Percentiles rank a stretch among this genome's conserved stretches.
These are phyloP conservation scores for Cyclopterus lumpus DNA, from an alignment of 2,797 vertebrate genomes.

Conservation along the genomic window DNA sequence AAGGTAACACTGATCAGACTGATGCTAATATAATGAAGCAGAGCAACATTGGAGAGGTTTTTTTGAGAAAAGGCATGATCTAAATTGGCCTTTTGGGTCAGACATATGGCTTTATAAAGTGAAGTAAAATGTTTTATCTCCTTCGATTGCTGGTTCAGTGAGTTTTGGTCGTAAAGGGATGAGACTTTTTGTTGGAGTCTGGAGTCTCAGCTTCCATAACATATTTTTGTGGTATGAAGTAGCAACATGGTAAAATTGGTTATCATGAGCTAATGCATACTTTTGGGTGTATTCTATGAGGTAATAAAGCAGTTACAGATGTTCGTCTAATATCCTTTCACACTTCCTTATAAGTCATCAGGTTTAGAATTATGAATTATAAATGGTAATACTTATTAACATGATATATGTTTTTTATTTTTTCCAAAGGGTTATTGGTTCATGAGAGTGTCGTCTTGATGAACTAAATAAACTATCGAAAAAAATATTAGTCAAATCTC, in stretches of 20 bases:
- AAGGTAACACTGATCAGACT: neutral
- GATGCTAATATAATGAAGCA: neutral
- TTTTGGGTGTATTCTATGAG: neutral
- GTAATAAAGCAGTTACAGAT: neutral
- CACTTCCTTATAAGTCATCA: neutral
- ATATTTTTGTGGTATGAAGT: neutral
- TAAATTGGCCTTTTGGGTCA: neutral
- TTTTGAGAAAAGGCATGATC: neutral
- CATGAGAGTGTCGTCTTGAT: neutral
- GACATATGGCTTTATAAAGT: too few species aligned
- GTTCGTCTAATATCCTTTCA: neutral
- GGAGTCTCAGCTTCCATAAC: neutral
- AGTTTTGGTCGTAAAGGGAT: neutral
- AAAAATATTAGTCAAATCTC: neutral
- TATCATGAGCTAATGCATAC: neutral
- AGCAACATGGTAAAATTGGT: neutral
- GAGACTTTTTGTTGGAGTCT: neutral
- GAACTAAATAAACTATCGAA: neutral
- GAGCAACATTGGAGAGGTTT: neutral
- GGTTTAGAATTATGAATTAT: neutral
- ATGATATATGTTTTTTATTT: neutral
- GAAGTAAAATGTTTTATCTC: neutral
- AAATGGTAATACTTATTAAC: neutral
- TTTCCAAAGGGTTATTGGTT: neutral
- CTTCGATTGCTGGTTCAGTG: too few species aligned